Evolutionary conservation across 1,140 invertebrate species (phyloP).

Genomic region (Bombyx mandarina): DNA sequence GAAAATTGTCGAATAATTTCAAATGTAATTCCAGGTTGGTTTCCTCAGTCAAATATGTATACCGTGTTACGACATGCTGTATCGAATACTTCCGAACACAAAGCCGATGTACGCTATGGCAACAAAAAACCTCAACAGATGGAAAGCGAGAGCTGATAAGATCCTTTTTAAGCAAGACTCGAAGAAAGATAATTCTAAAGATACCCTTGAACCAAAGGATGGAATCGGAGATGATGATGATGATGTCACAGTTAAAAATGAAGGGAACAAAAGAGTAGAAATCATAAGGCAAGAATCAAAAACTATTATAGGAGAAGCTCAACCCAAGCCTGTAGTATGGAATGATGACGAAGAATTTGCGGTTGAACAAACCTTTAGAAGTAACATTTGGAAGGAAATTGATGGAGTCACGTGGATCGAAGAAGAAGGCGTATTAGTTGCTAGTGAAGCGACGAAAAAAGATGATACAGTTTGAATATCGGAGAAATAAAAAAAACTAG

Average conservation of each 20-base stretch:
- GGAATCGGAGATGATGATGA: background rate
- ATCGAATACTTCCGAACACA: slow-evolving; percentile 79
- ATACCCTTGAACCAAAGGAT: background rate
- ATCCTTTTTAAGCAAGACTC: slow-evolving; percentile 6
- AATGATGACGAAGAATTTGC: slow-evolving; percentile 27
- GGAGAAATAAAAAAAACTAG: background rate
- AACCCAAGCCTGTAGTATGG: slow-evolving; percentile 22
- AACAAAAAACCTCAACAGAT: slow-evolving; percentile 71
- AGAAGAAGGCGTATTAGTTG: slow-evolving; percentile 9
- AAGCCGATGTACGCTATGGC: slow-evolving; percentile 80
- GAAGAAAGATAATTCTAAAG: background rate
- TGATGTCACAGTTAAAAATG: slow-evolving; percentile 2
- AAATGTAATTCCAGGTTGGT: slow-evolving; percentile 73
- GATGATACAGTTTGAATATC: background rate
- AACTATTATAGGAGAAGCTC: slow-evolving; percentile 6
- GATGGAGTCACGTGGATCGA: slow-evolving; percentile 25
- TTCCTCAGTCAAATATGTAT: slow-evolving; percentile 86
- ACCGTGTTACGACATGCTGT: slow-evolving; percentile 83
- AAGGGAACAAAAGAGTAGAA: slow-evolving; percentile 9
- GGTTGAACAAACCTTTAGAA: slow-evolving; percentile 8
- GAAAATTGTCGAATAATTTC: too few relatives aligned
- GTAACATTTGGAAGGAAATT: slow-evolving; percentile 21
- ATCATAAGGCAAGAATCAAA: slow-evolving; percentile 13
- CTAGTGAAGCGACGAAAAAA: background rate
- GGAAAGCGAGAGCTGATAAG: slow-evolving; percentile 67